Conservation (phyloP, 2,888 invertebrate genomes). For the Pasiphila rectangulata region DNA sequence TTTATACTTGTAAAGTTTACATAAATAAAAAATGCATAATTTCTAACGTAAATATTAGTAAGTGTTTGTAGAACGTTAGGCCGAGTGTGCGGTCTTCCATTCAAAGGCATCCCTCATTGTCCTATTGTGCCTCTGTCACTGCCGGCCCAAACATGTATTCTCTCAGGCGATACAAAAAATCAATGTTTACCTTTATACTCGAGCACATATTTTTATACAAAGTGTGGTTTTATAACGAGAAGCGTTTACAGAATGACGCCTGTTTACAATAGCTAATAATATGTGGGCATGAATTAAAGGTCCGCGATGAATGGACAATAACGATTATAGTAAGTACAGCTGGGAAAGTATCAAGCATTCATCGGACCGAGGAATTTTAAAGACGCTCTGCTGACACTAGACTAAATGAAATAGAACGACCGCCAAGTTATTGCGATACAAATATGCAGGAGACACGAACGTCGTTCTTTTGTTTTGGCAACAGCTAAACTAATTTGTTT, state of each 20-base stretch:
- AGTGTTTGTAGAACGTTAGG: slow-evolving; percentile 36
- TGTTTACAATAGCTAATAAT: slow-evolving; percentile 68
- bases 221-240: slow-evolving; percentile 75
- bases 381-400: neutral
- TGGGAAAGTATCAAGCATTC: slow-evolving; percentile 39
- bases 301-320: slow-evolving; percentile 62
- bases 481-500: slow-evolving; percentile 20
- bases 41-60: slow-evolving; percentile 11
- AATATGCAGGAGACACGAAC: slow-evolving; percentile 1
- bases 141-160: slow-evolving; percentile 75
- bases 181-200: slow-evolving; percentile 79
- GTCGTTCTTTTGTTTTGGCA: slow-evolving; percentile 20
- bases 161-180: slow-evolving; percentile 69
- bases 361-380: neutral
- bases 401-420: slow-evolving; percentile 2
- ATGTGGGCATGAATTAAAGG: slow-evolving; percentile 70
- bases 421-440: neutral
- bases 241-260: slow-evolving; percentile 79
- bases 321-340: slow-evolving; percentile 35
- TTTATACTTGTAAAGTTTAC: neutral
- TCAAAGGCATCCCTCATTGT: slow-evolving; percentile 71
- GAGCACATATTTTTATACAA: slow-evolving; percentile 78
- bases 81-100: slow-evolving; percentile 77
- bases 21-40: slow-evolving; percentile 4
- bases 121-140: slow-evolving; percentile 70